These are phyloP conservation scores for Thripadectes ignobilis DNA, from an alignment of 2,797 vertebrate genomes.

Conservation along the genomic window DNA sequence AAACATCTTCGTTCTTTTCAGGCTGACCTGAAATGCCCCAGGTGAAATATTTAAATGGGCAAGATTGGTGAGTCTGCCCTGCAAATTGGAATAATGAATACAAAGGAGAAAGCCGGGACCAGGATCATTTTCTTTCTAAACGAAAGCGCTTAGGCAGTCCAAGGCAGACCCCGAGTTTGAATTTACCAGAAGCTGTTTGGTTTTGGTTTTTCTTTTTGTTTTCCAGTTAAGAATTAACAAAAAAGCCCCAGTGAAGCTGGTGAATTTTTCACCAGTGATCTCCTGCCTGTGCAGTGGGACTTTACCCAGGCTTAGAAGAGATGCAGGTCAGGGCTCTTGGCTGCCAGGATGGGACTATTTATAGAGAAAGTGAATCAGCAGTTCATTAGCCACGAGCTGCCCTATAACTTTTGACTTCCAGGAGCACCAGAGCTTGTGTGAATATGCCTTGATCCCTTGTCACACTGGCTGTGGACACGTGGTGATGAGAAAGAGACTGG, in stretches of 20 bases:
- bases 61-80: not conserved
- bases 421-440: constrained; percentile 80
- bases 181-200: not conserved
- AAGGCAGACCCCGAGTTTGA: not conserved
- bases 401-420: constrained; percentile 20
- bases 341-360: not conserved
- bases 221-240: not conserved
- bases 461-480: constrained; percentile 76
- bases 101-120: not conserved
- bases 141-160: not conserved
- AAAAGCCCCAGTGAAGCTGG: not conserved
- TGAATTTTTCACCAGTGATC: not conserved
- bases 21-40: not conserved
- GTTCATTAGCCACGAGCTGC: not conserved
- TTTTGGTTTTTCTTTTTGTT: not conserved
- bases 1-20: not conserved
- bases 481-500: constrained; percentile 75
- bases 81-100: not conserved
- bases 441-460: constrained; percentile 76
- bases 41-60: not conserved
- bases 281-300: not conserved
- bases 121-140: not conserved
- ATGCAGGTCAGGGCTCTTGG: not conserved
- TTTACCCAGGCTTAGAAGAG: not conserved
- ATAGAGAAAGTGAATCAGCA: not conserved